Percentiles rank a stretch among this genome's conserved stretches.
phyloP scores from a whole-genome alignment of 2,888 invertebrate genomes.

The Callimorpha dominula region DNA sequence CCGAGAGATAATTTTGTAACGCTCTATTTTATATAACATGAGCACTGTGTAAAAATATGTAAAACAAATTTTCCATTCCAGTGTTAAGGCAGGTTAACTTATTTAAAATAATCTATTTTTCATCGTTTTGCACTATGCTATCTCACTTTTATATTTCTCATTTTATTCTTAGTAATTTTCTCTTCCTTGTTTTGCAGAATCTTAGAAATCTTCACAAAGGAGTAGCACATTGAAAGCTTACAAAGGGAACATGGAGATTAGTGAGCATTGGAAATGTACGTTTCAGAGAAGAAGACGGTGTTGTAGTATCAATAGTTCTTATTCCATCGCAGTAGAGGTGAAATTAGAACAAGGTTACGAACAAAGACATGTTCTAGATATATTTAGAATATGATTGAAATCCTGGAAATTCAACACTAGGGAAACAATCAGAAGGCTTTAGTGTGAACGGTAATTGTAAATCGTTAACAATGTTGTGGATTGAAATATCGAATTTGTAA shows the following conservation, averaged over 20 bases:
- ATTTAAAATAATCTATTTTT: no score
- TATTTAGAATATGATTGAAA: constrained; percentile 45
- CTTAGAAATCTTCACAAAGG: constrained; percentile 50
- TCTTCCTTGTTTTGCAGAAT: constrained; percentile 30
- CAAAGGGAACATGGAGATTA: constrained; percentile 56
- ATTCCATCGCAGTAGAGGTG: constrained; percentile 14
- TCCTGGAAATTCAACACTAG: constrained; percentile 28
- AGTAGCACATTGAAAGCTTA: constrained; percentile 36
- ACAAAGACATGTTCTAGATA: constrained; percentile 26
- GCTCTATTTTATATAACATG: no score
- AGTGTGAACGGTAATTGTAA: constrained; percentile 11
- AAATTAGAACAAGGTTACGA: constrained; percentile 24
- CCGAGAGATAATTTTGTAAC: no score
- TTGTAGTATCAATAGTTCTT: constrained; percentile 34
- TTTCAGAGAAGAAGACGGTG: constrained; percentile 24
- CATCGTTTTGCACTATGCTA: no score
- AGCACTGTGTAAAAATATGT: no score
- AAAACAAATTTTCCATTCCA: no score
- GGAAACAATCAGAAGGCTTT: constrained; percentile 35
- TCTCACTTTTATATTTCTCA: neutral
- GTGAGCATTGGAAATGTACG: constrained; percentile 46
- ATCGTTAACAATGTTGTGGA: neutral
- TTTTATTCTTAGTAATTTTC: neutral
- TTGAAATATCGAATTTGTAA: neutral
- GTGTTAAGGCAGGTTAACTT: no score